Evolutionary conservation across 2,797 vertebrate genomes (phyloP).

Genomic region (Harpagifer antarcticus): DNA sequence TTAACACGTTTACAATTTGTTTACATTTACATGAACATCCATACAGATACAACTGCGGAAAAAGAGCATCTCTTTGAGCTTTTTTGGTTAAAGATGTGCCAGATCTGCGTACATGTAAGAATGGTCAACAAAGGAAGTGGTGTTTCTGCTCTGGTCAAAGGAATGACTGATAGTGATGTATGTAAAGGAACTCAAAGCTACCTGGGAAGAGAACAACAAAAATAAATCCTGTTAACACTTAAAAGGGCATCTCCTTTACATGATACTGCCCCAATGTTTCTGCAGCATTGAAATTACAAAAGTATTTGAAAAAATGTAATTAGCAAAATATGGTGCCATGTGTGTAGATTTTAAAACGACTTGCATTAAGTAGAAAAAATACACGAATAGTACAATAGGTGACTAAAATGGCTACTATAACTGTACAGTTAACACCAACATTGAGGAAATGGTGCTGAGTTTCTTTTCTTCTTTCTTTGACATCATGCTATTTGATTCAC

Average conservation of each 20-base stretch:
- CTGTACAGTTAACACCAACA: constrained; percentile 21
- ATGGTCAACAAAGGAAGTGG: not conserved
- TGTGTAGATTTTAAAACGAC: constrained; percentile 42
- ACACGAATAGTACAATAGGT: constrained; percentile 20
- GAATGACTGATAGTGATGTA: not conserved
- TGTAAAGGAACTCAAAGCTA: constrained; percentile 6
- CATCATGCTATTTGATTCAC: constrained; percentile 28
- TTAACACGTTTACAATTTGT: constrained; percentile 8
- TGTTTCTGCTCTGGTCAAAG: constrained; percentile 7
- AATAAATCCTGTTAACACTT: constrained; percentile 1
- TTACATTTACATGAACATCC: not conserved
- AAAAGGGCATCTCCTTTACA: not conserved
- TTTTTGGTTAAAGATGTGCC: not conserved
- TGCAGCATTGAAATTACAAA: constrained; percentile 27
- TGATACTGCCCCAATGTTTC: not conserved
- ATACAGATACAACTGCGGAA: not conserved
- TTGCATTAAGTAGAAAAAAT: constrained; percentile 24
- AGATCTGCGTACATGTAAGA: not conserved
- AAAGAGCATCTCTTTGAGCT: not conserved
- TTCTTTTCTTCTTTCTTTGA: not conserved
- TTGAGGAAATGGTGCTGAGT: constrained; percentile 37
- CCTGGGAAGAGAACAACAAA: constrained; percentile 2
- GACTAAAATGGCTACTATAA: constrained; percentile 20
- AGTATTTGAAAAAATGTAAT: constrained; percentile 6
- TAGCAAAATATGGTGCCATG: constrained; percentile 48